Conservation (phyloP, 2,888 invertebrate genomes). For the Cantharis rufa region DNA sequence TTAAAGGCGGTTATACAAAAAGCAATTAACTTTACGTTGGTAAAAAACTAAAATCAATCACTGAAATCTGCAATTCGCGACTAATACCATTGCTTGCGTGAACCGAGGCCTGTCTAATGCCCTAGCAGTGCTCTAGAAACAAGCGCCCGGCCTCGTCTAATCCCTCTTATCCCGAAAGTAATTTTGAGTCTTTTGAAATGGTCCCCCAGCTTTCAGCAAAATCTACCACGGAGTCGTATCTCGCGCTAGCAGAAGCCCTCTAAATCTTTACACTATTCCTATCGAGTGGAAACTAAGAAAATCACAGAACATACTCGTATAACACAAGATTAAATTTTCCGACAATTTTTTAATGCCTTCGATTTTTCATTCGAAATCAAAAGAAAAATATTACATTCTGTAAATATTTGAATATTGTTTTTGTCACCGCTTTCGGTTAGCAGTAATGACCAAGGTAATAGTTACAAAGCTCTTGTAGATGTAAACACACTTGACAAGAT, state of each 20-base stretch:
- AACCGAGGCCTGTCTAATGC: conserved; percentile 53
- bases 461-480: conserved; percentile 48
- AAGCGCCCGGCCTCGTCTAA: conserved; percentile 58
- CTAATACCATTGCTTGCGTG: conserved; percentile 51
- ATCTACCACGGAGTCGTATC: conserved; percentile 53
- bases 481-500: conserved; percentile 54
- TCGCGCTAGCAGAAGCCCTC: conserved; percentile 47
- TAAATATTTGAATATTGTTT: background rate
- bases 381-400: background rate
- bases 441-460: conserved; percentile 43
- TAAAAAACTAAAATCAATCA: conserved; percentile 49
- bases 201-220: conserved; percentile 55
- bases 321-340: background rate
- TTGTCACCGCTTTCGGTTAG: background rate
- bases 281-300: conserved; percentile 35
- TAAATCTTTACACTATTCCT: conserved; percentile 39
- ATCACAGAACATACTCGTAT: conserved; percentile 4
- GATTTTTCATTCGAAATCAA: background rate
- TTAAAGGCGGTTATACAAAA: conserved; percentile 35
- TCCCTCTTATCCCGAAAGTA: conserved; percentile 68
- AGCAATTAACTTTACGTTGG: conserved; percentile 42
- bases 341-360: background rate
- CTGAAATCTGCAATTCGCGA: conserved; percentile 50
- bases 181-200: conserved; percentile 67
- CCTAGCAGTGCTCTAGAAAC: conserved; percentile 49